Evolutionary conservation across 2,888 invertebrate species (phyloP).

Genomic region (Teleiodes luculella): DNA sequence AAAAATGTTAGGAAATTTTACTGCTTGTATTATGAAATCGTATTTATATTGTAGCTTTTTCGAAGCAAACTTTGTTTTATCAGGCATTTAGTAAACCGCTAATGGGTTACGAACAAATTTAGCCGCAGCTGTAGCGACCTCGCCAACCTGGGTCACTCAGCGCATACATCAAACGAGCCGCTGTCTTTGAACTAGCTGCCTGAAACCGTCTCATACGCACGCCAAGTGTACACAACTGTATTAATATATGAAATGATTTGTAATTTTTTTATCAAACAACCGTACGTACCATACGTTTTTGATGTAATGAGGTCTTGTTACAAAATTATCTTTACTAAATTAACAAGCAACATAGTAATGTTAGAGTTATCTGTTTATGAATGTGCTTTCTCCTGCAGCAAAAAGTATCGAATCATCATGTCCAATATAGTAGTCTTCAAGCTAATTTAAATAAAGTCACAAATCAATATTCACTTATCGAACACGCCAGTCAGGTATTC

Average conservation of each 20-base stretch:
- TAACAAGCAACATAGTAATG: neutral
- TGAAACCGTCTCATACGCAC: constrained; percentile 37
- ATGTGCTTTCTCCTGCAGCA: no score
- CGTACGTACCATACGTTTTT: neutral
- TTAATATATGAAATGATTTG: constrained; percentile 19
- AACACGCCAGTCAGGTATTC: neutral
- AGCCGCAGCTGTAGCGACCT: constrained; percentile 39
- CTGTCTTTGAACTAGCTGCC: constrained; percentile 60
- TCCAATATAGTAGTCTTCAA: neutral
- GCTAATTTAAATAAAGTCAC: neutral
- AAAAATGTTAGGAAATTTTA: no score
- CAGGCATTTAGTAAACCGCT: constrained; percentile 8
- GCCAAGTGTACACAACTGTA: constrained; percentile 26
- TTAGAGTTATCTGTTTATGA: no score
- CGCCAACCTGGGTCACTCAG: constrained; percentile 51
- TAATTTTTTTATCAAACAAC: neutral
- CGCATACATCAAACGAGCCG: constrained; percentile 57
- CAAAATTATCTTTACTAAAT: neutral
- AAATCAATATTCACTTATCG: constrained; percentile 7
- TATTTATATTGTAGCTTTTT: constrained; percentile 15
- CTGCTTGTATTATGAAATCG: no score
- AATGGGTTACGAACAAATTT: constrained; percentile 32
- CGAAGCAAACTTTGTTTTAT: constrained; percentile 8
- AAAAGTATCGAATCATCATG: no score
- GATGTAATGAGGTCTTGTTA: neutral